Percentiles rank a stretch among this genome's conserved stretches.
These are phyloP conservation scores for Euura lappo DNA, from an alignment of 1,140 invertebrate genomes.

Conservation along the genomic window DNA sequence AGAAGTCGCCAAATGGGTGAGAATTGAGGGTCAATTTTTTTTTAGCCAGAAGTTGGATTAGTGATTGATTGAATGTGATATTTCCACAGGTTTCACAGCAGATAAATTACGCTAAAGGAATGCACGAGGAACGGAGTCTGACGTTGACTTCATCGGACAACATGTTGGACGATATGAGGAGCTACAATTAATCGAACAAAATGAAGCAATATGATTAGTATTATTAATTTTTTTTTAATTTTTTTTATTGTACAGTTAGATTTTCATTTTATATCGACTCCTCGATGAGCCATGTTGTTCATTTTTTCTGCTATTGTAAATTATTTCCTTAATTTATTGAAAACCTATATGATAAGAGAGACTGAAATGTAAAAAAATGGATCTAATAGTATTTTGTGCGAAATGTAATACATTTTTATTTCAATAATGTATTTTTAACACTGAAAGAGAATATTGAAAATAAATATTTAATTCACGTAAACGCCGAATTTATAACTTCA, in stretches of 20 bases:
- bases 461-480: too few relatives aligned
- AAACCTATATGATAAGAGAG: neutral
- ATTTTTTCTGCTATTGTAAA: conserved; percentile 3
- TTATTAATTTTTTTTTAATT: neutral
- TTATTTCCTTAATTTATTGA: conserved; percentile 1
- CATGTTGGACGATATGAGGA: conserved; percentile 55
- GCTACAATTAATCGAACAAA: conserved; percentile 46
- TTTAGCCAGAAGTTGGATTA: neutral
- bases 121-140: conserved; percentile 77
- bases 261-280: neutral
- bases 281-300: neutral
- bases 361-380: neutral
- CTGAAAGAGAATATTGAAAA: too few relatives aligned
- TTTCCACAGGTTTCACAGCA: conserved; percentile 67
- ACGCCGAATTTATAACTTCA: too few relatives aligned
- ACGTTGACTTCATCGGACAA: conserved; percentile 58
- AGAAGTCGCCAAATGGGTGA: conserved; percentile 79
- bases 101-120: conserved; percentile 86
- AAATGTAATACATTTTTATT: neutral
- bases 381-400: neutral
- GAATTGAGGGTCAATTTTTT: conserved; percentile 30
- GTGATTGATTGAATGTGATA: conserved; percentile 1
- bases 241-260: neutral
- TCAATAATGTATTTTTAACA: neutral
- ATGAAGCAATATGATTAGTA: too few relatives aligned